Evolutionary conservation across 1,140 invertebrate genomes (phyloP), one percentile per base, ranked within the genome.

Genomic region (Harpegnathos saltator): DNA sequence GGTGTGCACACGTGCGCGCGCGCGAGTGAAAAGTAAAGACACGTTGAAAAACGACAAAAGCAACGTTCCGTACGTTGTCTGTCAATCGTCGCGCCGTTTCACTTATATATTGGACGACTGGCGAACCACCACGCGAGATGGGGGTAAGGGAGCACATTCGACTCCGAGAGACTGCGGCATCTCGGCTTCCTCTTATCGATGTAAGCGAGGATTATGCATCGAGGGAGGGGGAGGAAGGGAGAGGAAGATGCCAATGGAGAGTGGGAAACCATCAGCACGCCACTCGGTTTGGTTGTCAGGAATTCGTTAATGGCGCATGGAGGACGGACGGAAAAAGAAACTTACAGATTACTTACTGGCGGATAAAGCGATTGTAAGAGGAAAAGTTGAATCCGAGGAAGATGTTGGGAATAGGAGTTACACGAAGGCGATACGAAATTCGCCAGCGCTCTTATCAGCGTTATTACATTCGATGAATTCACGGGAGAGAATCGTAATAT

Each of bases 71-170:
- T 78, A 88, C 78, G 84, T 85, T n/a, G n/a, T 75, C 88, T 85
- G 84, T 80, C 89, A 90, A 90, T 85, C 84, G 86, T 69, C 88
- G 88, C 85, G 88, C 72, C 82, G 88, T 82, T 89, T 89, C 89
- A 89, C 85, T 91, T 90, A 90, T 91, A 91, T 89, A 90, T 90
- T 83, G 77, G 78, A 63, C 82, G 85, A 87, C 80, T 26, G 63
- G 56, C 24, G 26, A 73, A 59, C 50, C 58, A n/a, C n/a, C n/a
- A n/a, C n/a, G n/a, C n/a, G 58, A 81, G 81, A 84, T 48, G 82
- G 88, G 87, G 86, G 73, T 82, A 85, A 83, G 38, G n/a, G 58
- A 82, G 75, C 85, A n/a, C n/a, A 82, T 83, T 83, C 78, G 77
- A 71, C 58, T 71, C 59, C 54, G 19, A 58, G 19, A 58, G 19